phyloP scores from a whole-genome alignment of 2,797 vertebrate species.

The Erethizon dorsatum region DNA sequence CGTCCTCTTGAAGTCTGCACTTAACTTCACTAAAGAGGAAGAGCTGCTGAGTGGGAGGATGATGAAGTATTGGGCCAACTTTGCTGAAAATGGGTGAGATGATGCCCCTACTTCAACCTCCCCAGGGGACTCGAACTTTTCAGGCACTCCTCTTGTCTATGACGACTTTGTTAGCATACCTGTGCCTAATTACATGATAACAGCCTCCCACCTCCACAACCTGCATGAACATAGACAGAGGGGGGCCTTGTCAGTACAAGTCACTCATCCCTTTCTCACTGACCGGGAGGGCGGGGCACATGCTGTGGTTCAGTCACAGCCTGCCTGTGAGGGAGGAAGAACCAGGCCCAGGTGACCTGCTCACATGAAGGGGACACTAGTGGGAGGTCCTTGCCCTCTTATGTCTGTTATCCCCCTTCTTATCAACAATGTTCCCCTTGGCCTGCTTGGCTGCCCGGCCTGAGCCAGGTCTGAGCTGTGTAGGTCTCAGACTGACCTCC shows the following conservation, averaged over 20 bases:
- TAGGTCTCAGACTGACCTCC: background rate
- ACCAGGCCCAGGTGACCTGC: background rate
- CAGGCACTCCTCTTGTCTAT: background rate
- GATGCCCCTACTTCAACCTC: conserved; percentile 59
- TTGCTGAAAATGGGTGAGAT: background rate
- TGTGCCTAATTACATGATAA: background rate
- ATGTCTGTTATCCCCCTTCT: too few relatives aligned
- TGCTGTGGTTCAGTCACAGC: background rate
- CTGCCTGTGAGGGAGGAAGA: background rate
- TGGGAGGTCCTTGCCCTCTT: background rate
- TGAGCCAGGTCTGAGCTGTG: background rate
- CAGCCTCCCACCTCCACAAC: background rate
- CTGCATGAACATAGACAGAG: background rate
- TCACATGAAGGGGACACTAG: background rate
- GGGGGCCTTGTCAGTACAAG: too few relatives aligned
- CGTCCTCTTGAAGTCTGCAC: background rate
- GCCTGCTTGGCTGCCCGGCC: background rate
- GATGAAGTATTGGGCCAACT: conserved; percentile 90
- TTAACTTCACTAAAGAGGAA: background rate
- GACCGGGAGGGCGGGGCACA: background rate
- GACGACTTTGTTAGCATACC: background rate
- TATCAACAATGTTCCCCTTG: background rate
- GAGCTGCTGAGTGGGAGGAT: background rate
- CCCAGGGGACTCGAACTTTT: background rate
- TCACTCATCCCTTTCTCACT: rapidly evolving